phyloP scores from a whole-genome alignment of 2,113 vertebrate species.

The Mustela nigripes region DNA sequence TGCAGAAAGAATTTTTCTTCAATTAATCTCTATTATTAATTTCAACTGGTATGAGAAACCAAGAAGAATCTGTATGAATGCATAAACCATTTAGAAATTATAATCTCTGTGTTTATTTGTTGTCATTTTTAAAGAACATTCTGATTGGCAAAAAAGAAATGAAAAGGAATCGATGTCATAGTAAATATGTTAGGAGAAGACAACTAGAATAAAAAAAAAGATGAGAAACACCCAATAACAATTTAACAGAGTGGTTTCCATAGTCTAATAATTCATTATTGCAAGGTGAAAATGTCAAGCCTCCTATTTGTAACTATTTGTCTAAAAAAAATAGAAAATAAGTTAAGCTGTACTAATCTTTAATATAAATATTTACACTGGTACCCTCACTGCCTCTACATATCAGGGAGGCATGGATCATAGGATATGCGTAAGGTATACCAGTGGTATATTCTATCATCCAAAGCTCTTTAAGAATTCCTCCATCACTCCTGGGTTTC shows the following conservation, averaged over 20 bases:
- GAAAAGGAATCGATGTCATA: not conserved
- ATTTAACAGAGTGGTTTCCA: not conserved
- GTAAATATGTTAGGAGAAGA: not conserved
- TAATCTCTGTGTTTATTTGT: not conserved
- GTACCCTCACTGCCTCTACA: too few relatives aligned
- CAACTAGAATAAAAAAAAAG: not conserved
- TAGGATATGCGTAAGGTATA: not conserved
- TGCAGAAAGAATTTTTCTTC: not conserved
- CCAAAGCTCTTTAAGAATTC: not conserved
- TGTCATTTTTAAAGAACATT: not conserved
- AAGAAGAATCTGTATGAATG: not conserved
- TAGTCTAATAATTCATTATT: not conserved
- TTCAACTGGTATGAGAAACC: conserved; percentile 14
- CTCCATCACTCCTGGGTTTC: not conserved
- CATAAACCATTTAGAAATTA: not conserved
- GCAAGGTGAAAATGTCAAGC: not conserved
- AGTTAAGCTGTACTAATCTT: not conserved
- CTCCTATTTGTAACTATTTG: not conserved
- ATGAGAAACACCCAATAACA: not conserved
- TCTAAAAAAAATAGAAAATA: not conserved
- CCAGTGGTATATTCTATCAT: not conserved
- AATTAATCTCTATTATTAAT: conserved; percentile 25
- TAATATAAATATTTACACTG: not conserved
- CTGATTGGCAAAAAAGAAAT: conserved; percentile 4
- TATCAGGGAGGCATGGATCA: not conserved